These are phyloP conservation scores for Leucania comma DNA, from an alignment of 2,888 invertebrate species.

Conservation along the genomic window DNA sequence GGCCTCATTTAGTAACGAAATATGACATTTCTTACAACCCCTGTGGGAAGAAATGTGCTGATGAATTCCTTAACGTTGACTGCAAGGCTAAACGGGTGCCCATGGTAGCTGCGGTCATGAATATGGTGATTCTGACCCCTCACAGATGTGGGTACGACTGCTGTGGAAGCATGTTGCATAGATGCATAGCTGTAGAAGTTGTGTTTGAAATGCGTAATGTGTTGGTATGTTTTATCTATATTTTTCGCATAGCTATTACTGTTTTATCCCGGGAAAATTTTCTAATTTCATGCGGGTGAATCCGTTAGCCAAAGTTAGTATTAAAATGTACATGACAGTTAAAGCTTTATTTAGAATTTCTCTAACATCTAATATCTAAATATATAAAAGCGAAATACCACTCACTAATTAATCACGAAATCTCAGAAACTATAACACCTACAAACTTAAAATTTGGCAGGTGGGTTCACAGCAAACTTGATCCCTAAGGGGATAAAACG, in stretches of 20 bases:
- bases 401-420: too few species aligned
- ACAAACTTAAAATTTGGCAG: too few species aligned
- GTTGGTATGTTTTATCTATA: background rate
- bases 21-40: background rate
- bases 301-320: too few species aligned
- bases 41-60: conserved; percentile 2
- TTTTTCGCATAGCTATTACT: background rate
- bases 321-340: too few species aligned
- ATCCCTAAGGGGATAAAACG: too few species aligned
- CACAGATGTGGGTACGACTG: conserved; percentile 16
- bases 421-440: too few species aligned
- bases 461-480: too few species aligned
- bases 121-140: conserved; percentile 50
- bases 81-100: conserved; percentile 19
- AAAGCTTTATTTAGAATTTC: too few species aligned
- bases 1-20: conserved; percentile 6
- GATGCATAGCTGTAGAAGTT: conserved; percentile 5
- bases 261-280: too few species aligned
- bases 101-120: conserved; percentile 32
- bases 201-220: background rate
- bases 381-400: too few species aligned
- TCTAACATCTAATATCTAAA: too few species aligned
- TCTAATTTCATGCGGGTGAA: too few species aligned
- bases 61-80: conserved; percentile 22
- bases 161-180: conserved; percentile 21